Evolutionary conservation across 2,797 vertebrate species (phyloP).

Genomic region (Vespertilio murinus): DNA sequence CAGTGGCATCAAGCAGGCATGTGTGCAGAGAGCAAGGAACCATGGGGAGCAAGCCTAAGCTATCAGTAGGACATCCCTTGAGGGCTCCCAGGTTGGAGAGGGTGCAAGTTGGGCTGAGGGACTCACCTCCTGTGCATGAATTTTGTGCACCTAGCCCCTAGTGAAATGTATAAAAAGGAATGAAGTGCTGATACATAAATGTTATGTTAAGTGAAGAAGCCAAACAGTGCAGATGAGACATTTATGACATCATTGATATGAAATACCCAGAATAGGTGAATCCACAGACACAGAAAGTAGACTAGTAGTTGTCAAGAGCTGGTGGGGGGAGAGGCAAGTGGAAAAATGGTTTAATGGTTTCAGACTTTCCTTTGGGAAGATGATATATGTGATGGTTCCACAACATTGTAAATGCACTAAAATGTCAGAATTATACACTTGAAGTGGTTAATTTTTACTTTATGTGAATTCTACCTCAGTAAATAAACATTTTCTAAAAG

Average conservation of each 20-base stretch:
- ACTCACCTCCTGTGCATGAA: too few species aligned
- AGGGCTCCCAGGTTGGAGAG: too few species aligned
- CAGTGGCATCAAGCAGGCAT: too few species aligned
- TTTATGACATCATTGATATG: neutral
- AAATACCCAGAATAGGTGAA: neutral
- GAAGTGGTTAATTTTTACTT: neutral
- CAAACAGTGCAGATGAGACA: neutral
- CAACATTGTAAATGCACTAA: neutral
- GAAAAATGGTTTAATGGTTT: neutral
- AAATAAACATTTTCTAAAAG: neutral
- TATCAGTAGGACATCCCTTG: too few species aligned
- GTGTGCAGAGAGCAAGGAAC: too few species aligned
- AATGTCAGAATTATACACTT: neutral
- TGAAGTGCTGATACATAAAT: neutral
- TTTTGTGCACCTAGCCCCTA: too few species aligned
- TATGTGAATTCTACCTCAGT: neutral
- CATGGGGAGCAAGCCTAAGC: too few species aligned
- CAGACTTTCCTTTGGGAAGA: neutral
- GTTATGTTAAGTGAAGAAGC: neutral
- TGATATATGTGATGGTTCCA: neutral
- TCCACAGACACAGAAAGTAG: neutral
- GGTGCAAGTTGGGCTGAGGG: too few species aligned
- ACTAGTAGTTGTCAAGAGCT: neutral
- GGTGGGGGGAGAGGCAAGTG: too few species aligned
- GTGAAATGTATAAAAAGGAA: neutral